Percentiles rank a stretch among this genome's conserved stretches.
phyloP scores from a whole-genome alignment of 2,888 invertebrate genomes.

The Lepidocyrtinus sp. region DNA sequence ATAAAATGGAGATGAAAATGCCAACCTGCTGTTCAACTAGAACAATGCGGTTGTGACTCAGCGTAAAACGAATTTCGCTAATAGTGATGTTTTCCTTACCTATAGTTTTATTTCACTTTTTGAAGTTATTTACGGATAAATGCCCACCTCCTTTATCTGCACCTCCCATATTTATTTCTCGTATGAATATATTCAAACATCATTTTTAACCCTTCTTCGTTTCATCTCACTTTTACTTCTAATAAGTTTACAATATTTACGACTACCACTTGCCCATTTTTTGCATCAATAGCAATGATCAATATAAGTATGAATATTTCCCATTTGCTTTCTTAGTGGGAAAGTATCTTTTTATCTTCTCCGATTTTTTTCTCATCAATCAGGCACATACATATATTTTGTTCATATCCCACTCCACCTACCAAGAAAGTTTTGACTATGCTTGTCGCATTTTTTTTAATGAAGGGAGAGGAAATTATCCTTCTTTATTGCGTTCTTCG shows the following conservation, averaged over 20 bases:
- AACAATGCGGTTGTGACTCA: slow-evolving; percentile 1
- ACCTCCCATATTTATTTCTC: not conserved
- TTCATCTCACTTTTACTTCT: slow-evolving; percentile 17
- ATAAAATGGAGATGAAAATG: not conserved
- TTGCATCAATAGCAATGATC: slow-evolving; percentile 33
- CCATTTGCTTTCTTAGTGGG: not conserved
- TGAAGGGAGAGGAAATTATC: not conserved
- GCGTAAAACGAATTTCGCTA: slow-evolving; percentile 8
- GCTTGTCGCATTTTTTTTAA: slow-evolving; percentile 24
- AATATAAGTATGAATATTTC: not conserved
- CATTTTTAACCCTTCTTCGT: not conserved
- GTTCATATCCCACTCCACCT: slow-evolving; percentile 33
- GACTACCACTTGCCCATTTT: slow-evolving; percentile 36
- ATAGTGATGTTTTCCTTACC: slow-evolving; percentile 24
- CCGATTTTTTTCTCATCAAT: slow-evolving; percentile 25
- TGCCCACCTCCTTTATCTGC: slow-evolving; percentile 25
- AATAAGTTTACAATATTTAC: slow-evolving; percentile 43
- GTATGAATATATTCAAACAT: too few species aligned
- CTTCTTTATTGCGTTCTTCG: not conserved
- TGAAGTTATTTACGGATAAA: slow-evolving; percentile 28
- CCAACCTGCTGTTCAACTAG: slow-evolving; percentile 3
- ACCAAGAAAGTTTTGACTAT: not conserved
- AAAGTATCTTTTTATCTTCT: not conserved
- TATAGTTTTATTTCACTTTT: not conserved
- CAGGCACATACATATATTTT: slow-evolving; percentile 19